A percentile compares a stretch with the other conserved stretches of the same genome.
phyloP scores from a whole-genome alignment of 2,888 invertebrate species.

The Agonopterix heracliana region DNA sequence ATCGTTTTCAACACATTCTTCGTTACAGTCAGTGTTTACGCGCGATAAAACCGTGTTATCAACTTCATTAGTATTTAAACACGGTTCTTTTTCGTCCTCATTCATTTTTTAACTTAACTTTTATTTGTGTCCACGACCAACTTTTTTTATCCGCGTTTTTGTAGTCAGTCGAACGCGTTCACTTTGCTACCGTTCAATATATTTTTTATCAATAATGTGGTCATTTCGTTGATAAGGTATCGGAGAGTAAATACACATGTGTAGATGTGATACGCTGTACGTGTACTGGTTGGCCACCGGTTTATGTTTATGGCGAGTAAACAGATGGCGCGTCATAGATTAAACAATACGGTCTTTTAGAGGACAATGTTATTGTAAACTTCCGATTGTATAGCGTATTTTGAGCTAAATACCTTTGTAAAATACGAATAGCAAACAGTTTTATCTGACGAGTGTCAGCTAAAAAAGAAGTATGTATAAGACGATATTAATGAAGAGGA shows the following conservation, averaged over 20 bases:
- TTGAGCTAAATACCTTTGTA: no score
- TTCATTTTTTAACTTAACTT: constrained; percentile 32
- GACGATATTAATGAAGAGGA: no score
- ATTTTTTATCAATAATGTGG: constrained; percentile 27
- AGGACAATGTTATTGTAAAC: no score
- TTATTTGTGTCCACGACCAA: not conserved
- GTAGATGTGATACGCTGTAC: constrained; percentile 19
- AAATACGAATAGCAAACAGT: no score
- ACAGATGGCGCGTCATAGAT: constrained; percentile 43
- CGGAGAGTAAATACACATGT: constrained; percentile 23
- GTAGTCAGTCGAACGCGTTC: no score
- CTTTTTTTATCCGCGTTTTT: no score
- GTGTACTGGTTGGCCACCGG: constrained; percentile 35
- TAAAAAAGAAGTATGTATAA: no score
- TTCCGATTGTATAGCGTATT: no score
- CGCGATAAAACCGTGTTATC: constrained; percentile 5
- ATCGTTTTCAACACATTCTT: constrained; percentile 1
- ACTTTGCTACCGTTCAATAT: no score
- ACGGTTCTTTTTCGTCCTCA: constrained; percentile 40
- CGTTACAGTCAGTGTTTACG: constrained; percentile 10
- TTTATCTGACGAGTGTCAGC: no score
- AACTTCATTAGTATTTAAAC: constrained; percentile 17
- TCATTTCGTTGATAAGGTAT: constrained; percentile 39
- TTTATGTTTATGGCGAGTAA: constrained; percentile 37
- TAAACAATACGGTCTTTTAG: constrained; percentile 8